Evolutionary conservation across 2,888 invertebrate species (phyloP).

Genomic region (Troides aeacus): DNA sequence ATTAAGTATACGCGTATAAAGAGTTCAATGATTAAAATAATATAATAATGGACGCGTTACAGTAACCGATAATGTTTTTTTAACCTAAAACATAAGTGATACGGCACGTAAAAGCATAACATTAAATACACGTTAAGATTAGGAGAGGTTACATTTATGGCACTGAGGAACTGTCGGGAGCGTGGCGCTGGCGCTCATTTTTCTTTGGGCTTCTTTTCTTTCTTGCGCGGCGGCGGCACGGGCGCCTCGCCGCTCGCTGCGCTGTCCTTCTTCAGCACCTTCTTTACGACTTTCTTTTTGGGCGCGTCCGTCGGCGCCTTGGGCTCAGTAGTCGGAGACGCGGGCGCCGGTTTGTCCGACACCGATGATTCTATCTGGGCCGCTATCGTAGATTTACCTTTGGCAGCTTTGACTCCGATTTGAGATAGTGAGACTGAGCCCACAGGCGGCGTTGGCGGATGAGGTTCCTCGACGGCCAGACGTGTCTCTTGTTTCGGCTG

Average conservation of each 20-base stretch:
- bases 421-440: slow-evolving; percentile 75
- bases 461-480: slow-evolving; percentile 59
- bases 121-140: slow-evolving; percentile 62
- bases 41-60: slow-evolving; percentile 52
- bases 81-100: slow-evolving; percentile 59
- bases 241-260: slow-evolving; percentile 61
- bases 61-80: slow-evolving; percentile 54
- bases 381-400: slow-evolving; percentile 60
- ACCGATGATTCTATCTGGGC: slow-evolving; percentile 69
- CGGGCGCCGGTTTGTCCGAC: slow-evolving; percentile 40
- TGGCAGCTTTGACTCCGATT: slow-evolving; percentile 66
- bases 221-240: slow-evolving; percentile 78
- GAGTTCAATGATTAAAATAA: slow-evolving; percentile 45
- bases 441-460: slow-evolving; percentile 74
- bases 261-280: slow-evolving; percentile 75
- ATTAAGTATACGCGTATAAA: slow-evolving; percentile 45
- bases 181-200: slow-evolving; percentile 61
- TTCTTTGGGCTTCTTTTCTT: slow-evolving; percentile 79
- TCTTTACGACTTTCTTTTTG: slow-evolving; percentile 71
- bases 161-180: slow-evolving; percentile 70
- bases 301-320: slow-evolving; percentile 48
- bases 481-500: slow-evolving; percentile 43
- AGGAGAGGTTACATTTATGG: slow-evolving; percentile 69
- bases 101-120: slow-evolving; percentile 69
- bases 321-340: slow-evolving; percentile 35